Evolutionary conservation across 1,140 invertebrate species (phyloP), one percentile per base, ranked within the genome.

Genomic region (Nautilus pompilius): DNA sequence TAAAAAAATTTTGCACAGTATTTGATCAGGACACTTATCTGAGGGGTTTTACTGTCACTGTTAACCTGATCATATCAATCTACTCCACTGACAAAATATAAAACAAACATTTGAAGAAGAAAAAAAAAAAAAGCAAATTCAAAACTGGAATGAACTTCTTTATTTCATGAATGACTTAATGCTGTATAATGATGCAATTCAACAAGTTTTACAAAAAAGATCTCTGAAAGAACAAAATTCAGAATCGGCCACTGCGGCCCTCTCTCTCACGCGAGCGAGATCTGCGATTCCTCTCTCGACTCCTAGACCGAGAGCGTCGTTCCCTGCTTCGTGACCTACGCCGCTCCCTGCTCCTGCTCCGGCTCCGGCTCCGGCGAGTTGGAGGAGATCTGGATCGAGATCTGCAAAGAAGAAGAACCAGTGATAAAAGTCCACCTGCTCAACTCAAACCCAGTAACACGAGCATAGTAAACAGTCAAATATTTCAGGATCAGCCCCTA

Each of bases 301-400:
- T 49, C 20, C 69, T 65, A 62, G 70, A 72, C 41, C 72, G 70
- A 17, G 69, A 70, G 13, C 76, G 62, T 8, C 67, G 34, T 56
- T 74, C 76, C 3, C 74, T 65, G 36, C 72, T 70, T 10, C 73
- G 58, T 41, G 68, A 65, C 28, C 70, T 63, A 22, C 74, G 72
- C 30, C 69, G 65, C 59, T 15, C 67, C 58, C 10, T 57, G 54
- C 29, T 65, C 57, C 73, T 64, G 30, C 66, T 70, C 6, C 69
- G 63, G 28, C 72, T 71, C 3, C 75, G 61, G 36, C 74, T 71
- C n/a, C 70, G 67, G 29, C 76, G 69, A 17, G 72, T 77, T 26
- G 73, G 72, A 54, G 76, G 78, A 30, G 78, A 79, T 24, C 76
- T 65, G n/a, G 79, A 81, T 58, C 77, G 63, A 22, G 74, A 79